Conservation (phyloP, 2,888 invertebrate genomes). For the Ochropleura plecta region DNA sequence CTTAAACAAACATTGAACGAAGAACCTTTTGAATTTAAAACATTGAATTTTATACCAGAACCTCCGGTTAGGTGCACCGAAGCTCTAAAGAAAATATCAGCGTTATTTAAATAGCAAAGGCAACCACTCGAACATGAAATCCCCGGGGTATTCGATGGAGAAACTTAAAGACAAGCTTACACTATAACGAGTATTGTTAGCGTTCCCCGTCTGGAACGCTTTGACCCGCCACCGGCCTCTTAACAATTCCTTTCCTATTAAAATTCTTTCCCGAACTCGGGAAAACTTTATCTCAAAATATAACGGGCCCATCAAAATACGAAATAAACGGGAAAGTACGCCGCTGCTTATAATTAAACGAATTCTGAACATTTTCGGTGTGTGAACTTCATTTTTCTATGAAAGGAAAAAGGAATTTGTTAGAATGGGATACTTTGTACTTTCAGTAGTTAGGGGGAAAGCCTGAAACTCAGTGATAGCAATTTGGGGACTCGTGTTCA, state of each 20-base stretch:
- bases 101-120: slow-evolving; percentile 77
- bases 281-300: slow-evolving; percentile 79
- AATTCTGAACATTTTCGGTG: slow-evolving; percentile 64
- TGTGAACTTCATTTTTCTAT: slow-evolving; percentile 63
- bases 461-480: slow-evolving; percentile 25
- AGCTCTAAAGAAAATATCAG: slow-evolving; percentile 71
- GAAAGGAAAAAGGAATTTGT: slow-evolving; percentile 33
- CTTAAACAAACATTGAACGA: slow-evolving; percentile 63
- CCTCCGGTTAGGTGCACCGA: slow-evolving; percentile 61
- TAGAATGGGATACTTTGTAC: slow-evolving; percentile 27
- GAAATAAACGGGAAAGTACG: slow-evolving; percentile 60
- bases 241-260: slow-evolving; percentile 84
- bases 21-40: slow-evolving; percentile 67
- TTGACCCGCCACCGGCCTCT: slow-evolving; percentile 78
- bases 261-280: slow-evolving; percentile 84
- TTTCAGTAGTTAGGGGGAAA: slow-evolving; percentile 34
- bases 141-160: slow-evolving; percentile 70
- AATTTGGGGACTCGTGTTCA: slow-evolving; percentile 14
- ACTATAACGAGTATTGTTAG: slow-evolving; percentile 79
- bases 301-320: slow-evolving; percentile 68
- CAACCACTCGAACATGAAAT: slow-evolving; percentile 74
- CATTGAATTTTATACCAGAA: slow-evolving; percentile 65
- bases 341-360: slow-evolving; percentile 67
- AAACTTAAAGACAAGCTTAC: slow-evolving; percentile 75
- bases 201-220: slow-evolving; percentile 76